Evolutionary conservation across 2,113 vertebrate genomes (phyloP), one percentile per base, ranked within the genome.

Genomic region (Cichladusa arquata): DNA sequence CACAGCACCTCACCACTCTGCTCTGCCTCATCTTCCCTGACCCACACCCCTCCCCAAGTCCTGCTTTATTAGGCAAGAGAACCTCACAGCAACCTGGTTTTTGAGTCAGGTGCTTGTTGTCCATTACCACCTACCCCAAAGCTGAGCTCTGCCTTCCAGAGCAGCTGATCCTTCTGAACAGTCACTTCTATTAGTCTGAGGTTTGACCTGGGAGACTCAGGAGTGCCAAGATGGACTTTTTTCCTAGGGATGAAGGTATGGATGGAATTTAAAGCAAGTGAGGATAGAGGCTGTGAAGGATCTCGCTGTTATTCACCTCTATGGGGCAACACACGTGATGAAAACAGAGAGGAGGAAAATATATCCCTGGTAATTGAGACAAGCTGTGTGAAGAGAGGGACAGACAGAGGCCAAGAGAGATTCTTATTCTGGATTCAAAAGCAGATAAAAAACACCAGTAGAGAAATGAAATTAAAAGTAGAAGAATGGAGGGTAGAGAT

Each of bases 261-360:
- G 71, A 38, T 85, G 70, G 92, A 93, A 93, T 95, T 91, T 81
- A 81, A 91, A 96, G 44, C 57, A 62, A 71, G 71, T 22, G 40
- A 80, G 61, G 65, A 61, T 53, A 69, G 84, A 91, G 60, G 73
- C 47, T 42, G 4, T 84, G 12, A 78, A 84, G 70, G 44, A 48
- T 65, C 56, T 50, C 0, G 5, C 65, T 60, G 40, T 79, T 93
- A 19, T 8, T 95, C 88, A 66, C 74, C 58, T 79, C 86, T 60
- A 8, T 76, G 69, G 90, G 40, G 50, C 40, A 54, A 28, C 23
- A 23, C 1, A 6, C 0, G 0, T 34, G n/a, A 36, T 60, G 92
- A 74, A 84, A 85, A 93, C n/a, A 60, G 67, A 66, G 80, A 57
- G 64, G 73, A 85, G 51, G 81, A 51, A 79, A 93, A 84, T 84